phyloP scores from a whole-genome alignment of 2,113 vertebrate genomes.

The Orientallactaga bullata region DNA sequence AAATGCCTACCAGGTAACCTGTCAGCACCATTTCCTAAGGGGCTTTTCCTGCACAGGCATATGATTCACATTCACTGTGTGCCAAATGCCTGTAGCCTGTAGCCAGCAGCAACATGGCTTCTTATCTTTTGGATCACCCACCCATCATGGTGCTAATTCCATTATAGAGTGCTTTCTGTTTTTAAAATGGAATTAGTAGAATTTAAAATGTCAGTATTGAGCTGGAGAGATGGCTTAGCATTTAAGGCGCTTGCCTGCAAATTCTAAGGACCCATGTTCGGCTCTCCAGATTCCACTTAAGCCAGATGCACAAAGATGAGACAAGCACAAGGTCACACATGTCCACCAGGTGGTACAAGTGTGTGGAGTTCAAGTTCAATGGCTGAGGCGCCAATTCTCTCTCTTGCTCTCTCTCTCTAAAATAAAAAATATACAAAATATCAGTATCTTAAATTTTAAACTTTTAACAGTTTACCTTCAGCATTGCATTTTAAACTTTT shows the following conservation, averaged over 20 bases:
- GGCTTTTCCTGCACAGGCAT: accelerated
- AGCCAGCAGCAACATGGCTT: not conserved
- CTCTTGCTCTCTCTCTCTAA: no score
- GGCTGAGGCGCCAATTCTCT: no score
- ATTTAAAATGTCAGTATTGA: not conserved
- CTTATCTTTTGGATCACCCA: not conserved
- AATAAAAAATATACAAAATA: no score
- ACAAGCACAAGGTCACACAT: no score
- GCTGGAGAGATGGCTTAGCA: no score
- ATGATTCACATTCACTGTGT: accelerated
- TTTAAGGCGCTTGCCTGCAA: no score
- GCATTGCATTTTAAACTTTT: not conserved
- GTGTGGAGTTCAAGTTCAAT: no score
- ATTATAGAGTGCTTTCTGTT: not conserved
- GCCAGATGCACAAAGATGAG: no score
- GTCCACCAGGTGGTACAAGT: no score
- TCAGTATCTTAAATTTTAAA: not conserved
- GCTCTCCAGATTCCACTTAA: no score
- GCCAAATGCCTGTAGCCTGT: accelerated
- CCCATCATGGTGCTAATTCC: not conserved
- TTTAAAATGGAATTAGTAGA: not conserved
- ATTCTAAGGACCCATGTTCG: no score
- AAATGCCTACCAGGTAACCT: constrained; percentile 93
- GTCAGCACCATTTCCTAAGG: accelerated
- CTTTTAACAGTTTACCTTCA: not conserved